A percentile compares a stretch with the other conserved stretches of the same genome.
phyloP scores from a whole-genome alignment of 2,888 invertebrate genomes.

The Cephus pulcher region DNA sequence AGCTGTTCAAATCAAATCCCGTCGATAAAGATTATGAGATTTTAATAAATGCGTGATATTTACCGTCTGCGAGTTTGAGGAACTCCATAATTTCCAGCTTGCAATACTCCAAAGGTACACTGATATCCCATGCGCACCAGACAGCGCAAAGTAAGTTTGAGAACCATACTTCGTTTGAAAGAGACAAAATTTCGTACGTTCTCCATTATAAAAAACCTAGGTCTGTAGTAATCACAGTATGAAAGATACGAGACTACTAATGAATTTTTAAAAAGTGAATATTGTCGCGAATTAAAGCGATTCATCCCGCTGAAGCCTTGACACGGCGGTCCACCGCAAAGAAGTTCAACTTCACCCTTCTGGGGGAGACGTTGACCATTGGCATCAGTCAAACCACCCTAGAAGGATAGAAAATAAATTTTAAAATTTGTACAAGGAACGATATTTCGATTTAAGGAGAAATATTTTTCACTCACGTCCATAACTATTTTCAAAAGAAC shows the following conservation, averaged over 20 bases:
- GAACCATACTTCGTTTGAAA: conserved; percentile 83
- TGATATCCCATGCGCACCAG: conserved; percentile 88
- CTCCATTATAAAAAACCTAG: conserved; percentile 85
- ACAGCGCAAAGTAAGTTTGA: conserved; percentile 82
- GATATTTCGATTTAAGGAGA: neutral
- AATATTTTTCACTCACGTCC: conserved; percentile 63
- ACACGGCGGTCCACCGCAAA: conserved; percentile 90
- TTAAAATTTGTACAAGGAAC: neutral
- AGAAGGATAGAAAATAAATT: conserved; percentile 17
- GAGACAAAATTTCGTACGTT: conserved; percentile 89
- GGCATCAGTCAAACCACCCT: conserved; percentile 69
- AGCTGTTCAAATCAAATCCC: neutral
- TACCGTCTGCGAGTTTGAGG: conserved; percentile 82
- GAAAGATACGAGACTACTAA: conserved; percentile 84
- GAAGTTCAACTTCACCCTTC: conserved; percentile 84
- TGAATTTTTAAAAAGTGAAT: conserved; percentile 88
- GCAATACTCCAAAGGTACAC: conserved; percentile 86
- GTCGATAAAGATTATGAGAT: neutral
- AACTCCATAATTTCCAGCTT: conserved; percentile 88
- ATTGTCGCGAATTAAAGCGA: conserved; percentile 85
- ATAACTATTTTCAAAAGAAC: conserved; percentile 76
- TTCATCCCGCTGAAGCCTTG: conserved; percentile 94
- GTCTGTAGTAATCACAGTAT: conserved; percentile 87
- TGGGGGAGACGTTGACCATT: conserved; percentile 74
- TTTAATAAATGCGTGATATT: neutral